Evolutionary conservation across 2,888 invertebrate species (phyloP), one percentile per base, ranked within the genome.

Genomic region (Drosophila monieri): DNA sequence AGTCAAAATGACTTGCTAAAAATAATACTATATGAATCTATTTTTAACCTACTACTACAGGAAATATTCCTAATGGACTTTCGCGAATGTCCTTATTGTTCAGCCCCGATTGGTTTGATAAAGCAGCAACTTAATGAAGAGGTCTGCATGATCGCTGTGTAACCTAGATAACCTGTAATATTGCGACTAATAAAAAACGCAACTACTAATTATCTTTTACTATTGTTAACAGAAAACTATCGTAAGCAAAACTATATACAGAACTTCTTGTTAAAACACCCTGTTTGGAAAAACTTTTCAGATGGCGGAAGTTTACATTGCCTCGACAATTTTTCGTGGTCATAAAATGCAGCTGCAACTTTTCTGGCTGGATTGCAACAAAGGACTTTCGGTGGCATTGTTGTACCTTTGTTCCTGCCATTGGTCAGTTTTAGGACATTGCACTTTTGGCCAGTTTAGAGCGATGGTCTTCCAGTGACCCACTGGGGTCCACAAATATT

Each of bases 311-410:
- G 60, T 57, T 70, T 62, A 44, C 46, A 27, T 41, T 55, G 53
- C 72, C 64, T 76, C 72, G 65, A 74, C 54, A 47, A 68, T 74
- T 77, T 35, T 79, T 78, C 41, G 48, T 55, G 56, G 68, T 69
- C 74, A 74, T 81, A 81, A 81, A 80, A 80, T 66, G 85, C 80
- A 84, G 78, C 80, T 87, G 87, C 76, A 85, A 78, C 60, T 65
- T 62, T 58, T 67, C 27, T 30, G 53, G 55, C 70, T 53, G 73
- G 64, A 32, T n/a, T 75, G 73, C 73, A 66, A 76, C 76, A 80
- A 80, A 69, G 66, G 71, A 65, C 66, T 61, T 56, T 64, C 53
- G 66, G 51, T 69, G 66, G 80, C 70, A 77, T 86, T 80, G 84
- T 84, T 80, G 68, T 41, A 67, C 23, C 41, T 30, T 21, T 27